Percentiles rank a stretch among this genome's conserved stretches.
Evolutionary conservation across 2,888 invertebrate species (phyloP).

Genomic region (Luperina nickerlii): DNA sequence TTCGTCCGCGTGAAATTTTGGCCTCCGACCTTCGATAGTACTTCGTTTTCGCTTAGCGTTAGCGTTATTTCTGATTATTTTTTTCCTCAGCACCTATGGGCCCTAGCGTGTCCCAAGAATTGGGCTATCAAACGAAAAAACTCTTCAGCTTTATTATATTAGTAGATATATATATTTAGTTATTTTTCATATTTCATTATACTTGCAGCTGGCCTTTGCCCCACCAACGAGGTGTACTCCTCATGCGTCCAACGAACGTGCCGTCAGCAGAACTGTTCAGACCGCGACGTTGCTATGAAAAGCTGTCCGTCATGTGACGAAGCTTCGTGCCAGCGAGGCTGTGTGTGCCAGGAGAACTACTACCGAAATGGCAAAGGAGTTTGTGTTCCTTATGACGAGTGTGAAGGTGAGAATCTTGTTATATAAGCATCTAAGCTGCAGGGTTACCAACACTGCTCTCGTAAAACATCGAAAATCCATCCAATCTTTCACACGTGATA

Average conservation of each 20-base stretch:
- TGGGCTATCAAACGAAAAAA: too few relatives aligned
- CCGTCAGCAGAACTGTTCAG: conserved; percentile 45
- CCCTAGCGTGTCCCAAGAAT: too few relatives aligned
- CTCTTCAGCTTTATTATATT: too few relatives aligned
- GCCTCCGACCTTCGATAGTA: too few relatives aligned
- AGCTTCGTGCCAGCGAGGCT: conserved; percentile 43
- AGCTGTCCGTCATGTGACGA: conserved; percentile 19
- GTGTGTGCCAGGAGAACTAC: conserved; percentile 54
- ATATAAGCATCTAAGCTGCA: background rate
- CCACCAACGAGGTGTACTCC: conserved; percentile 50
- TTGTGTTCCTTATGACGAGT: conserved; percentile 52
- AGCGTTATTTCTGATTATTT: too few relatives aligned
- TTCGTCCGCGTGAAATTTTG: too few relatives aligned
- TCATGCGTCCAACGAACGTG: conserved; percentile 48
- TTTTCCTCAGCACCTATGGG: too few relatives aligned
- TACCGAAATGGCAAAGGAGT: conserved; percentile 51
- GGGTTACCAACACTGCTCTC: background rate
- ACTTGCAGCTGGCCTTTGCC: conserved; percentile 63
- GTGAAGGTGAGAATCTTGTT: conserved; percentile 41
- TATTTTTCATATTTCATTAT: background rate
- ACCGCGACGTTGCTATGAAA: conserved; percentile 19
- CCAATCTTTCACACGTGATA: background rate
- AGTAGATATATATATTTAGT: too few relatives aligned
- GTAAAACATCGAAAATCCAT: background rate
- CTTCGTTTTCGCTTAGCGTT: too few relatives aligned